Evolutionary conservation across 2,113 vertebrate species (phyloP).

Genomic region (Carassius gibelio): DNA sequence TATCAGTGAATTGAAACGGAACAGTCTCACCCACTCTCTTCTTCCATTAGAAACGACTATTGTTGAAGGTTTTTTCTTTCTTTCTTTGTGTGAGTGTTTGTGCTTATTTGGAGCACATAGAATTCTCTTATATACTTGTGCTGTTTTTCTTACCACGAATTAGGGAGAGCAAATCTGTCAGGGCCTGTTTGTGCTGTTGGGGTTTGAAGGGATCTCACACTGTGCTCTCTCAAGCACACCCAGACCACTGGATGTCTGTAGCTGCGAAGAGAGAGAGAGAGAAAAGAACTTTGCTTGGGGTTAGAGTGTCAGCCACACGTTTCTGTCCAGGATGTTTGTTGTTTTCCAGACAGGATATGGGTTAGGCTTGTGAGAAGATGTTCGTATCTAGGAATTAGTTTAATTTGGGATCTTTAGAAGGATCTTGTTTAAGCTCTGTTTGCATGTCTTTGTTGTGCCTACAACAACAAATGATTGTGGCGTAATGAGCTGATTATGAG

Average conservation of each 20-base stretch:
- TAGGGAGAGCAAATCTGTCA: conserved; percentile 77
- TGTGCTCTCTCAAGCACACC: conserved; percentile 79
- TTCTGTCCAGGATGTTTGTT: conserved; percentile 73
- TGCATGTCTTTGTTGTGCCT: conserved; percentile 59
- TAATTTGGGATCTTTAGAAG: conserved; percentile 58
- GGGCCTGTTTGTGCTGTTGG: conserved; percentile 79
- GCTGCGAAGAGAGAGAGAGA: conserved; percentile 61
- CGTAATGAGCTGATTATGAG: conserved; percentile 81
- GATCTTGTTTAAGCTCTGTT: conserved; percentile 71
- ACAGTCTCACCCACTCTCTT: conserved; percentile 86
- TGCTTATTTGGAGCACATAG: conserved; percentile 73
- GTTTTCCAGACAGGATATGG: conserved; percentile 66
- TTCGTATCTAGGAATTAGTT: conserved; percentile 73
- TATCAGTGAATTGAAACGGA: conserved; percentile 95
- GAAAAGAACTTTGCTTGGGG: conserved; percentile 55
- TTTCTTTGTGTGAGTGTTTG: conserved; percentile 54
- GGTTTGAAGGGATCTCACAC: conserved; percentile 78
- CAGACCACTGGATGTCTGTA: conserved; percentile 75
- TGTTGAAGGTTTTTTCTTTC: conserved; percentile 77
- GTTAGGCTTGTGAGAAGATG: conserved; percentile 57
- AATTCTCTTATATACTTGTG: conserved; percentile 73
- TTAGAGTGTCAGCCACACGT: conserved; percentile 64
- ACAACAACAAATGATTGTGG: conserved; percentile 75
- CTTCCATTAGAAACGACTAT: conserved; percentile 81
- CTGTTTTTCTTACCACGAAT: conserved; percentile 71